These are phyloP conservation scores for Sebastes fasciatus DNA, from an alignment of 2,113 vertebrate species.

Conservation along the genomic window DNA sequence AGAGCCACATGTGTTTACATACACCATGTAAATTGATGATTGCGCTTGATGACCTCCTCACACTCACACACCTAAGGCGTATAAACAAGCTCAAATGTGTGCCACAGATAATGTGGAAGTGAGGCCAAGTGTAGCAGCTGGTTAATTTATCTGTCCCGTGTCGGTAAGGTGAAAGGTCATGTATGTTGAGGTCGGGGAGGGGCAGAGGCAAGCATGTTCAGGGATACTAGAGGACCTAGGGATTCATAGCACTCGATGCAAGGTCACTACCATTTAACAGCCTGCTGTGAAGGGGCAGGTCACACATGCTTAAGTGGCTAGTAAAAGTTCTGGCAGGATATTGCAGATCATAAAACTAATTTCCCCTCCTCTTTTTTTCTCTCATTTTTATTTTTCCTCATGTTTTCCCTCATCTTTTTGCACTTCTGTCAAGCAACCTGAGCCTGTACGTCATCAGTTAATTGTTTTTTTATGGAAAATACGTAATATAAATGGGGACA, in stretches of 20 bases:
- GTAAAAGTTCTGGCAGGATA: slow-evolving; percentile 82
- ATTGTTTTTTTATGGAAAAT: not conserved
- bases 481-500: not conserved
- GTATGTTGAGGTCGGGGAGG: slow-evolving; percentile 38
- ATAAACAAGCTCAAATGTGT: slow-evolving; percentile 67
- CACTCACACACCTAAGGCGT: slow-evolving; percentile 45
- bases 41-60: slow-evolving; percentile 52
- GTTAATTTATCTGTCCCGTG: slow-evolving; percentile 69
- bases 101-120: slow-evolving; percentile 52
- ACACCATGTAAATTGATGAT: slow-evolving; percentile 72
- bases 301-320: slow-evolving; percentile 72
- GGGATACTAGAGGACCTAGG: slow-evolving; percentile 36
- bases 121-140: slow-evolving; percentile 55
- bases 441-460: slow-evolving; percentile 10
- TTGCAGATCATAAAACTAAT: slow-evolving; percentile 81
- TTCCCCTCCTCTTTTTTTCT: slow-evolving; percentile 31
- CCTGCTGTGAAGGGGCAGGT: slow-evolving; percentile 69
- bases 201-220: slow-evolving; percentile 13
- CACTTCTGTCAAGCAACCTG: slow-evolving; percentile 22
- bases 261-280: slow-evolving; percentile 74
- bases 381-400: slow-evolving; percentile 10
- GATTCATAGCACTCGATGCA: slow-evolving; percentile 38
- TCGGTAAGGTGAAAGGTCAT: slow-evolving; percentile 62
- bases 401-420: slow-evolving; percentile 26
- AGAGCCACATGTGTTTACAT: slow-evolving; percentile 71